Base-by-base conservation (phyloP, 35 echinoderm and acorn worm genomes). In the Apostichopus parvimensis region DNA sequence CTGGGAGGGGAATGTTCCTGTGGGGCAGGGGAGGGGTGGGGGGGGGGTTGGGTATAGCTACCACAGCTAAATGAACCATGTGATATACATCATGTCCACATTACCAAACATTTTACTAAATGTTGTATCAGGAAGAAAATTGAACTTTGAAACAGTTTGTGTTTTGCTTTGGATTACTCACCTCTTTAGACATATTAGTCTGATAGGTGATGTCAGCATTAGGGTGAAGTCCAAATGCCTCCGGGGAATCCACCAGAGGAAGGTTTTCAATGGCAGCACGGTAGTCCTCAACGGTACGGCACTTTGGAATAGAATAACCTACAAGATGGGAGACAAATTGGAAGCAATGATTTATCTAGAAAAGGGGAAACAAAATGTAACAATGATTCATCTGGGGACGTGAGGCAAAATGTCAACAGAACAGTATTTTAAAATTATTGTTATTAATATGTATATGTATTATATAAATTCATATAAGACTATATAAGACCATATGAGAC, bases 131-230 rank as follows among this genome's bases (percentile, higher is more conserved):
- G 21, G 15, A 18, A 7, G 18, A 20, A 22, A 18, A n/a, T n/a
- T 6, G 6, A 75, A 75, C n/a, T 21, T 18, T 75, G 14, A 18
- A 24, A 75, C 58, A 20, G 17, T n/a, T 75, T 75, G 71, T 18
- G 71, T 18, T 22, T 18, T 61, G 14, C 14, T 75, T 75, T 61
- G 58, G 7, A 9, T 64, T n/a, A 17, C 87, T 72, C 83, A 98
- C 96, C 93, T 98, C 96, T 23, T 94, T 94, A 8, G 96, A 90
- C 94, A 95, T 98, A 64, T 98, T 98, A 77, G 96, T 98, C 78
- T 95, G 94, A 88, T 92, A 98, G 12, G 96, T 98, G 85, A 98
- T 98, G 59, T 99, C 97, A 89, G 97, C 97, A 92, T 99, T 99
- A 73, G 97, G 97, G 79, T 99, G 97, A 60, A 99, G 92, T 54